A percentile compares a stretch with the other conserved stretches of the same genome.
These are phyloP conservation scores for Homarus gammarus DNA, from an alignment of 2,888 invertebrate species.

Conservation along the genomic window DNA sequence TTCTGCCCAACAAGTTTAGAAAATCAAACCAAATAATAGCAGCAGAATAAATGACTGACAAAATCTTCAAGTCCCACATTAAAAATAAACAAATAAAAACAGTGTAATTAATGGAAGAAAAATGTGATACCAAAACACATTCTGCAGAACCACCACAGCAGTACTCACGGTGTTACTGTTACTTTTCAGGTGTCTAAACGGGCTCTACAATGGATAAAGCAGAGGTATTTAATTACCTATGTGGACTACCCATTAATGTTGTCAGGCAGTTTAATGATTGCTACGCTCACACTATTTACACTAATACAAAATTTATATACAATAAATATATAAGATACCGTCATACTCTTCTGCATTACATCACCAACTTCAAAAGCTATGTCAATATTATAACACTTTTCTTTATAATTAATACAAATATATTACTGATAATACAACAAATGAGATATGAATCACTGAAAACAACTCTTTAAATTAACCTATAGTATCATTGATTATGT, in stretches of 20 bases:
- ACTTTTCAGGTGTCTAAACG: conserved; percentile 49
- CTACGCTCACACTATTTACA: conserved; percentile 22
- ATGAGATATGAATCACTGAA: no score
- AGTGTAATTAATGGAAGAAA: neutral
- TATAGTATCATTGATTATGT: no score
- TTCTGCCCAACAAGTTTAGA: neutral
- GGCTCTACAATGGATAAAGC: conserved; percentile 53
- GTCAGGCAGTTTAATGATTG: neutral
- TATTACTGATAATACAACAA: no score
- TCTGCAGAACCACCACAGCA: neutral
- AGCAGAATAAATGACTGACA: conserved; percentile 1
- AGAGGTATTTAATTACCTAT: conserved; percentile 18
- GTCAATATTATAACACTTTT: no score
- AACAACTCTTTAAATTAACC: no score
- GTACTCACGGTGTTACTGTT: conserved; percentile 35
- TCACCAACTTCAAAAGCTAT: no score
- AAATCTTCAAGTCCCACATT: neutral
- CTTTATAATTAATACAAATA: no score
- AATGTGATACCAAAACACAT: neutral
- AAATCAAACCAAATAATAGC: conserved; percentile 13
- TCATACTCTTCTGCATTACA: no score
- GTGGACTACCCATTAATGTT: neutral
- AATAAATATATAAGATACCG: no score
- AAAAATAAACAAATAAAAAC: conserved; percentile 32
- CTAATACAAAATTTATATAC: conserved; percentile 2